Base-by-base conservation (phyloP, 1,140 invertebrate genomes). In the Carcinoscorpius rotundicauda region DNA sequence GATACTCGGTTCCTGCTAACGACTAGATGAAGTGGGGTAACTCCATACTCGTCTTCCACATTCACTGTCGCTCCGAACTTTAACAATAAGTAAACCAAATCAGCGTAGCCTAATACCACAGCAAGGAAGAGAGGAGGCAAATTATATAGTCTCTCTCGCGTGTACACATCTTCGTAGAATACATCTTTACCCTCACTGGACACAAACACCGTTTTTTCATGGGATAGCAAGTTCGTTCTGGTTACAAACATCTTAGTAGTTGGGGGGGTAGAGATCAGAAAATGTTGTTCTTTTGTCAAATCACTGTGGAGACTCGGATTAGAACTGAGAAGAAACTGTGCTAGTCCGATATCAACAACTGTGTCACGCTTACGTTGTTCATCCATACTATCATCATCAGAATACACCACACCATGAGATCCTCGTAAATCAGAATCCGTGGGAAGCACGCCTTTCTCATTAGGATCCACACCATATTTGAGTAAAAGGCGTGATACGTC, bases 1-100 rank as follows among this genome's bases (percentile, higher is more conserved):
- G 79, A 78, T 48, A 81, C 77, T 57, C 75, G 76, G 9, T 78
- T 75, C 69, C 81, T 79, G 61, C 78, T 77, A 11, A 79, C 77
- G 52, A 79, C 80, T 51, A 84, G 70, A 71, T 84, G 82, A 2
- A 83, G 75, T 0, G 82, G 81, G 4, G 82, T 82, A 71, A 81
- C 81, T 10, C 82, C 82, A 52, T 79, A 71, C 5, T 68, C 68
- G 68, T 84, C 82, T 50, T 68, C 65, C 53, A 78, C 72, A 63
- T 79, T 79, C 10, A 80, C 76, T 11, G 74, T 70, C 1, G 82
- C 83, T 6, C 82, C 82, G 68, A 80, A 80, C 64, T 81, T 79
- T 10, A 83, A 76, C 5, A 84, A 76, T 3, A 83, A 71, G n/a
- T 78, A 76, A 3, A 82, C 76, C 8, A 81, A 76, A 10, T 76